Base-by-base conservation (phyloP, 2,113 vertebrate species). In the Trachemys scripta region DNA sequence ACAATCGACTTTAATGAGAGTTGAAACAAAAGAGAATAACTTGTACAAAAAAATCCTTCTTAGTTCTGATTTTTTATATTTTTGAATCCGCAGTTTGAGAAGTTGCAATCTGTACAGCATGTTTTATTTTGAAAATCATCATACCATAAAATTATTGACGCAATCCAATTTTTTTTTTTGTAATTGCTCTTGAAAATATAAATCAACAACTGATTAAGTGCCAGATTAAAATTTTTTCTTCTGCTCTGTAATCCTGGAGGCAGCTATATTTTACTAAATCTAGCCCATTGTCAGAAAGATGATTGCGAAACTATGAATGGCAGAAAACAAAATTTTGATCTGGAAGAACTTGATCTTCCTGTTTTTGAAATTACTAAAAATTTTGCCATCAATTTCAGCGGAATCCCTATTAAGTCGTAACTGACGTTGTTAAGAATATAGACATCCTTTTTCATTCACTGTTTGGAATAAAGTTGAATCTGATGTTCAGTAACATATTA, bases 401-500 rank as follows among this genome's bases (percentile, higher is more conserved):
- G 47, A 80, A 42, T 87, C 35, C 85, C 29, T 19, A 93, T 57
- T 65, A 84, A 62, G 6, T 82, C 53, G 69, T 65, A 35, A 5
- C 12, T 76, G 42, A 5, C 1, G 1, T 0, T 1, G 3, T 51
- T 56, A 31, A 10, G 11, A 82, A 4, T 16, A 2, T 1, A 42
- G 56, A 45, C 9, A 13, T 69, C 65, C 75, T 7, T 47, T 92
- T 79, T 78, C 14, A 4, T 10, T 47, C 72, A 75, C 12, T 42
- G n/a, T 5, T 31, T 75, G 42, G 75, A 84, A 81, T 12, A n/a
- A 89, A 59, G 16, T 83, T 53, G 0, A 59, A 14, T 82, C 27
- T 3, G 0, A 5, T 78, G 6, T 7, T 81, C 85, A 49, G 1
- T 53, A 86, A 84, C 24, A 82, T 87, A 83, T 80, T 93, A n/a